Evolutionary conservation across 2,113 vertebrate species (phyloP).

Genomic region (Noctilio leporinus): DNA sequence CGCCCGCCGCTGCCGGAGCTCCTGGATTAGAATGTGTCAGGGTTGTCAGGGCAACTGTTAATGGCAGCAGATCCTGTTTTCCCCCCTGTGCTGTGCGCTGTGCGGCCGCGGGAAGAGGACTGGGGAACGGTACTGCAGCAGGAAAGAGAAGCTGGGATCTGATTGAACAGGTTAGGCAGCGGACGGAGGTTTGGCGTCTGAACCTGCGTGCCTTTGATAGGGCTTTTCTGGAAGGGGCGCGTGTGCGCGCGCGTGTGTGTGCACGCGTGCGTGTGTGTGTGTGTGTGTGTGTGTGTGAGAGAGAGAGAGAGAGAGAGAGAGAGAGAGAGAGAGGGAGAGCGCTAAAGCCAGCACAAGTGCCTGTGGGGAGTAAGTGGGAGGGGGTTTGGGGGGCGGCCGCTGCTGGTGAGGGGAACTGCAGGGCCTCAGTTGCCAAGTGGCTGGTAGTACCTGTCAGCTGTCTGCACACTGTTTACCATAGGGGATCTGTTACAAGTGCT

Average conservation of each 20-base stretch:
- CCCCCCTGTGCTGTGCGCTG: constrained; percentile 70
- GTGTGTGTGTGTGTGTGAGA: no score
- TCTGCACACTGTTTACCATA: constrained; percentile 71
- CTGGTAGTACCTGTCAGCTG: constrained; percentile 81
- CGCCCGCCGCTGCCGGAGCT: constrained; percentile 59
- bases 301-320: neutral
- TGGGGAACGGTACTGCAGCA: constrained; percentile 62
- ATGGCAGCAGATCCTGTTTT: constrained; percentile 80
- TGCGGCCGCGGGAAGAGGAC: constrained; percentile 61
- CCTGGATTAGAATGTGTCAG: constrained; percentile 77
- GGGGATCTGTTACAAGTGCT: constrained; percentile 77
- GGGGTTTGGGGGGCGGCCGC: constrained; percentile 20
- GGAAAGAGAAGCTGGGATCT: constrained; percentile 64
- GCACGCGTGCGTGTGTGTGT: neutral
- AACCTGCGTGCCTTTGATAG: constrained; percentile 73
- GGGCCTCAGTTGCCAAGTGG: constrained; percentile 69
- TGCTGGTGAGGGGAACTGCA: constrained; percentile 58
- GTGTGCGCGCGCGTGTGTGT: neutral
- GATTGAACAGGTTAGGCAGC: constrained; percentile 67
- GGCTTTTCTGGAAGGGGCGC: constrained; percentile 70
- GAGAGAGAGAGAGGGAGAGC: neutral
- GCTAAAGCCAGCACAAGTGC: neutral
- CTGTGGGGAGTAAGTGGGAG: constrained; percentile 28
- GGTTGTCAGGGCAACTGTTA: constrained; percentile 89
- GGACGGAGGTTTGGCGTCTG: constrained; percentile 41